These are phyloP conservation scores for Dendrophyllia cribrosa DNA, from an alignment of 64 coral and sea anemone species.

Conservation along the genomic window DNA sequence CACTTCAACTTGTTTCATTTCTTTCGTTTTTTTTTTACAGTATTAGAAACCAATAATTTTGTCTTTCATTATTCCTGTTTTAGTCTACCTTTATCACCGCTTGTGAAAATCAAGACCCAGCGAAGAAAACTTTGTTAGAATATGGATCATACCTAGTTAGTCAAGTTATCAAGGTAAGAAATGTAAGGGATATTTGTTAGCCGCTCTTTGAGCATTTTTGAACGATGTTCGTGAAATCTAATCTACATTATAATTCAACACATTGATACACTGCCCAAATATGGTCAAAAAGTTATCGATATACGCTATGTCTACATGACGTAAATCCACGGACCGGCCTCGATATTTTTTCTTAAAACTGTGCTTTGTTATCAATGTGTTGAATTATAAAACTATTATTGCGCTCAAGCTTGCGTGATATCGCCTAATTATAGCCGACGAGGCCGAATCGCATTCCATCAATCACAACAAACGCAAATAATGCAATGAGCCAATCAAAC, in stretches of 20 bases:
- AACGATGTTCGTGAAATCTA: no score
- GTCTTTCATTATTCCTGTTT: not conserved
- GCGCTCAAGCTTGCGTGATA: no score
- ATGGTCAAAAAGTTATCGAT: no score
- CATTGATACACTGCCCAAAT: no score
- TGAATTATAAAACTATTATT: no score
- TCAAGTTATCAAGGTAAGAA: slow-evolving; percentile 72
- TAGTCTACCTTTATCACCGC: slow-evolving; percentile 62
- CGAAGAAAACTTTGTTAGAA: slow-evolving; percentile 46
- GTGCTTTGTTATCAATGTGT: no score
- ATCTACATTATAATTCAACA: not conserved
- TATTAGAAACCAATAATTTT: no score
- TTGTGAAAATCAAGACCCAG: slow-evolving; percentile 68
- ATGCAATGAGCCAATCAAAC: not conserved
- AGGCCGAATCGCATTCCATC: not conserved
- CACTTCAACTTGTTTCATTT: not conserved
- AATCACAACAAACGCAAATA: not conserved
- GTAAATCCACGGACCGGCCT: no score
- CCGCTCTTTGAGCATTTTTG: no score
- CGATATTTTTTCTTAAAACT: no score
- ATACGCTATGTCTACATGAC: no score
- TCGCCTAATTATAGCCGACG: no score
- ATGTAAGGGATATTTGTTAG: not conserved
- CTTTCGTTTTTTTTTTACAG: not conserved
- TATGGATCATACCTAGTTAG: slow-evolving; percentile 75